These are phyloP conservation scores for Oedothorax gibbosus DNA, from an alignment of 1,140 invertebrate species.

Conservation along the genomic window DNA sequence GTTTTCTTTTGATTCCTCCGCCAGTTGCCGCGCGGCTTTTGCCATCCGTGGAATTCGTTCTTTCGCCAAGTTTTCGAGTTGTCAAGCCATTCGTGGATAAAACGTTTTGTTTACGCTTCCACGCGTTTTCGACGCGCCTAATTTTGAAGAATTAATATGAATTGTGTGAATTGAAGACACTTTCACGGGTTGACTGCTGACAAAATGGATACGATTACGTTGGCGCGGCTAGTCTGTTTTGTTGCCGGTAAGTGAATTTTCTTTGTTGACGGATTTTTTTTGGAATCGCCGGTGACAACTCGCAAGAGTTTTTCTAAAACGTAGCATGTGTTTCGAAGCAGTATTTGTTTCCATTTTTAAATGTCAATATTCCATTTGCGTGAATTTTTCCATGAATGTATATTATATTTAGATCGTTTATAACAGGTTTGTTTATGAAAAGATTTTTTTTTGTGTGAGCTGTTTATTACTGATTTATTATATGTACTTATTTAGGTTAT, in stretches of 20 bases:
- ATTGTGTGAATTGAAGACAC: constrained; percentile 14
- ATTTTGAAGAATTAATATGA: constrained; percentile 50
- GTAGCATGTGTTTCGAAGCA: too few species aligned
- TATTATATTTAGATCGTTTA: too few species aligned
- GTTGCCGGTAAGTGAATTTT: constrained; percentile 35
- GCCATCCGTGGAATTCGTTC: constrained; percentile 20
- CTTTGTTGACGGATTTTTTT: neutral
- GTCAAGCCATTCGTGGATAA: constrained; percentile 17
- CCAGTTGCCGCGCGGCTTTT: constrained; percentile 11
- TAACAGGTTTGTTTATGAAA: too few species aligned
- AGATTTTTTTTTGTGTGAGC: too few species aligned
- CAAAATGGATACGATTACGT: constrained; percentile 35
- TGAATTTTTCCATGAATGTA: too few species aligned
- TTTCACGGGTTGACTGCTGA: neutral
- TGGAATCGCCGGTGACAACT: neutral
- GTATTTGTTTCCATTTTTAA: too few species aligned
- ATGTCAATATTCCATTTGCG: too few species aligned
- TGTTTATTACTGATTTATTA: too few species aligned
- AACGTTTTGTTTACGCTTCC: constrained; percentile 26
- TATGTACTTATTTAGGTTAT: too few species aligned
- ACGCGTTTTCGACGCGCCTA: constrained; percentile 43
- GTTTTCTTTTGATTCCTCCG: constrained; percentile 36
- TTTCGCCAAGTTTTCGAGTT: constrained; percentile 21
- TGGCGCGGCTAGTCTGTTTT: neutral
- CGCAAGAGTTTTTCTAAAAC: neutral